These are phyloP conservation scores for Cotesia congregata DNA, from an alignment of 2,888 invertebrate species.

Conservation along the genomic window DNA sequence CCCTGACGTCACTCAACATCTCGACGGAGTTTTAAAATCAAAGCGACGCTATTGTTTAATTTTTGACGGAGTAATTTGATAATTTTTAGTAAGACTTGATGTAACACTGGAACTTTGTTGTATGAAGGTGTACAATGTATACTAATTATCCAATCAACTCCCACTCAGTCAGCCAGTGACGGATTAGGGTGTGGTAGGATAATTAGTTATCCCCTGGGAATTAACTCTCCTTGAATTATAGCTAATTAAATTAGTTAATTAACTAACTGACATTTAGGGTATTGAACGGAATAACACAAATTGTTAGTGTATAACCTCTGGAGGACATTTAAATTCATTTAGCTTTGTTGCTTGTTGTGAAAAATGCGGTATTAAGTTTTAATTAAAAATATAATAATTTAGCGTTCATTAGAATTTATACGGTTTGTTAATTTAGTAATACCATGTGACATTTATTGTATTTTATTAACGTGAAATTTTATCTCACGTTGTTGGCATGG, in stretches of 20 bases:
- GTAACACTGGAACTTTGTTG: not conserved
- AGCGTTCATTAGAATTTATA: not conserved
- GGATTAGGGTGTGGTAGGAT: not conserved
- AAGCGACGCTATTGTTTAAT: not conserved
- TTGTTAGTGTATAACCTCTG: not conserved
- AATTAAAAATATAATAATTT: not conserved
- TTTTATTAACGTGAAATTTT: not conserved
- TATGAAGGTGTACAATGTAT: not conserved
- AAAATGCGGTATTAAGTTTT: not conserved
- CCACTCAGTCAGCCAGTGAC: not conserved
- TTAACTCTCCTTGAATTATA: not conserved
- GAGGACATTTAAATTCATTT: not conserved
- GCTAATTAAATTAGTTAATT: not conserved
- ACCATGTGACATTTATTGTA: not conserved
- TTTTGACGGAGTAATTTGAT: not conserved
- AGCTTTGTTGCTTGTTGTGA: too few relatives aligned
- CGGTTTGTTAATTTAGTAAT: not conserved
- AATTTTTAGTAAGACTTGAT: not conserved
- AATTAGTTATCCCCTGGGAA: not conserved
- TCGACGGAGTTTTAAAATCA: not conserved
- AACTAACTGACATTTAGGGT: not conserved
- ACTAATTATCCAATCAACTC: not conserved
- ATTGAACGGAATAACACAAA: not conserved
- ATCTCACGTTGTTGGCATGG: not conserved
- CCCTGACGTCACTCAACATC: not conserved